Evolutionary conservation across 2,113 vertebrate species (phyloP), one percentile per base, ranked within the genome.

Genomic region (Rhinopomastus cyanomelas): DNA sequence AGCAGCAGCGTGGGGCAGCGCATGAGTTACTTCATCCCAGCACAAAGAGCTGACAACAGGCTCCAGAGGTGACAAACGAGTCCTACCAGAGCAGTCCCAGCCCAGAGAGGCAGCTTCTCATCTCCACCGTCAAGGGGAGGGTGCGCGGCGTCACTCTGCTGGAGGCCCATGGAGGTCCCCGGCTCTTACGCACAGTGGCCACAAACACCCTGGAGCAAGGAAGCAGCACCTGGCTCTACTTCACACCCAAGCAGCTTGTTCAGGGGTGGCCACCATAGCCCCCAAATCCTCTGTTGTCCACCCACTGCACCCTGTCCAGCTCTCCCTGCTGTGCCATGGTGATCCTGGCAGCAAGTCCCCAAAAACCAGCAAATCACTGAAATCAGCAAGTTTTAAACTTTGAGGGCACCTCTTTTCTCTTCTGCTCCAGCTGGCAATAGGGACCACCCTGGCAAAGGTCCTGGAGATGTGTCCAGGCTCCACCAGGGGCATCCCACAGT

Each of bases 51-150:
- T 83, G 65, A 32, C 30, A 52, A 88, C 2, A 1, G 71, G 36
- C 49, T 88, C 57, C 37, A 10, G 68, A 80, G 84, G 53, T 66
- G 92, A 81, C 61, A 90, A 95, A 91, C 77, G 0, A 88, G 94
- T 90, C 83, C 81, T 84, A 25, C 88, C 65, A 78, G 90, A 77
- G 88, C 16, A 17, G 59, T 61, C 53, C 39, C 34, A 64, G 80
- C 34, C 56, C 75, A 76, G 62, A 83, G 48, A 87, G n/a, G 64
- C 52, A 83, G 60, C 85, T 80, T 80, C 80, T 76, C 22, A 68
- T 8, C 65, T 34, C 73, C 1, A 2, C 65, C 0, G 0, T 56
- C 92, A 57, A 72, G 59, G 39, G 52, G 20, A 90, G 52, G 65
- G 32, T 8, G 49, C 87, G 69, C 65, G 78, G 59, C 0, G 0